Percentiles rank a stretch among this genome's conserved stretches.
Conservation (phyloP, 2,797 vertebrate genomes). For the Pipistrellus kuhlii region DNA sequence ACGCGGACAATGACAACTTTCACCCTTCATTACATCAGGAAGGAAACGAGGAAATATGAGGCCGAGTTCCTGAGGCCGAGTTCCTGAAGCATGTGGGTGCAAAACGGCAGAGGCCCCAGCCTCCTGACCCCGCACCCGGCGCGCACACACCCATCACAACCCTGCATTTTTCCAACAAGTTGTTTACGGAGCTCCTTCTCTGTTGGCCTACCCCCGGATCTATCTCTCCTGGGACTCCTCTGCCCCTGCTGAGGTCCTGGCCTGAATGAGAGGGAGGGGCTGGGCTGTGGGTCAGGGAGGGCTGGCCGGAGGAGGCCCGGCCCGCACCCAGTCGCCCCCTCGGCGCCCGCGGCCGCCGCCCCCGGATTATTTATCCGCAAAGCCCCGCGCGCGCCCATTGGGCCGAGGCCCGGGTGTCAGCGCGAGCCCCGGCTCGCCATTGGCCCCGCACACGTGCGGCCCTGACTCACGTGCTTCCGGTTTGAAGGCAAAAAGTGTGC, state of each 20-base stretch:
- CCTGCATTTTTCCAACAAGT: conserved; percentile 75
- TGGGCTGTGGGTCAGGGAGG: too few species aligned
- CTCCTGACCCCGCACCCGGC: not conserved
- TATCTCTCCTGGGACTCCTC: conserved; percentile 7
- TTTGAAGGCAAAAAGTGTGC: conserved; percentile 89
- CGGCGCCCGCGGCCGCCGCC: conserved; percentile 70
- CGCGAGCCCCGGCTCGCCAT: conserved; percentile 85
- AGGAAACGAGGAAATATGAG: not conserved
- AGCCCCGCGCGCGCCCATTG: conserved; percentile 89
- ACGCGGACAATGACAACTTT: not conserved
- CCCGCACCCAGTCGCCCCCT: conserved; percentile 58
- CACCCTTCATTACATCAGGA: not conserved
- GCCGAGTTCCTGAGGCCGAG: not conserved
- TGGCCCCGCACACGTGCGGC: conserved; percentile 92
- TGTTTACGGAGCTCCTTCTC: conserved; percentile 73
- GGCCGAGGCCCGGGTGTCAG: conserved; percentile 88
- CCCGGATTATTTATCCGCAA: conserved; percentile 87
- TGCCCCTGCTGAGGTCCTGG: not conserved
- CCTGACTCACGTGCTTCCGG: conserved; percentile 95
- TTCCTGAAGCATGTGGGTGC: not conserved
- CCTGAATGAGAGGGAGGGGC: conserved; percentile 67
- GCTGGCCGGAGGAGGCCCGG: conserved; percentile 1
- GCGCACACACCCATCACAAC: conserved; percentile 7
- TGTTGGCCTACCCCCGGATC: conserved; percentile 61
- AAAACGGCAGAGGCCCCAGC: not conserved